Evolutionary conservation across 37 sponge, comb jelly and placozoan species (phyloP), one percentile per base, ranked within the genome.

Genomic region (Ephydatia muelleri): DNA sequence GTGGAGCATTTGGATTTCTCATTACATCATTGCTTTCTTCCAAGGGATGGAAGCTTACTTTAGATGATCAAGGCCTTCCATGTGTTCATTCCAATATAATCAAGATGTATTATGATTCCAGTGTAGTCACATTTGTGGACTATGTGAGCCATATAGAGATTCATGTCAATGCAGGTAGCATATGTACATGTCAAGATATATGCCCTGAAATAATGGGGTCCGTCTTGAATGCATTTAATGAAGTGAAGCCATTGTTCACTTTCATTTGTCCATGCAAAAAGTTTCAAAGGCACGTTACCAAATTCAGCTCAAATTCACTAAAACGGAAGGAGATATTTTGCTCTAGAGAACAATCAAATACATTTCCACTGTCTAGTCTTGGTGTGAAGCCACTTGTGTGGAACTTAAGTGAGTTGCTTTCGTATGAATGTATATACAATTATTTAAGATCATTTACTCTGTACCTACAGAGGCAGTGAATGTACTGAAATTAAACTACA

Each of bases 81-180:
- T 83, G 83, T 72, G 73, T 83, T 26, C 14, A 72, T 49, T 49
- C 73, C 6, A 83, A 83, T 74, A 73, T 73, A 22, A 34, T 83
- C 64, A 38, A 72, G 57, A 32, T 57, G 57, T 57, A 11, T 73
- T 48, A 43, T 25, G 2, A 40, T 83, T 27, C 71, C 83, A 5
- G 23, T 26, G 0, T 36, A 49, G 64, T 83, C 32, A 31, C 74
- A 31, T 5, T 83, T 19, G 47, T 83, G 16, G 83, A 83, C 26
- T 39, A 57, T 11, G 72, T 83, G 64, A 32, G 30, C 23, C 49
- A 48, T 35, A 57, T 83, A 22, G 83, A 83, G 49, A 74, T 83
- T 19, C 83, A 83, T 30, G 36, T 83, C 22, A 1, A n/a, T 0
- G 37, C 12, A 16, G 57, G 16, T 57, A 1, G 19, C 16, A 57